Percentiles rank a stretch among this genome's conserved stretches.
phyloP scores from a whole-genome alignment of 2,113 vertebrate genomes.

The Xiphophorus hellerii region DNA sequence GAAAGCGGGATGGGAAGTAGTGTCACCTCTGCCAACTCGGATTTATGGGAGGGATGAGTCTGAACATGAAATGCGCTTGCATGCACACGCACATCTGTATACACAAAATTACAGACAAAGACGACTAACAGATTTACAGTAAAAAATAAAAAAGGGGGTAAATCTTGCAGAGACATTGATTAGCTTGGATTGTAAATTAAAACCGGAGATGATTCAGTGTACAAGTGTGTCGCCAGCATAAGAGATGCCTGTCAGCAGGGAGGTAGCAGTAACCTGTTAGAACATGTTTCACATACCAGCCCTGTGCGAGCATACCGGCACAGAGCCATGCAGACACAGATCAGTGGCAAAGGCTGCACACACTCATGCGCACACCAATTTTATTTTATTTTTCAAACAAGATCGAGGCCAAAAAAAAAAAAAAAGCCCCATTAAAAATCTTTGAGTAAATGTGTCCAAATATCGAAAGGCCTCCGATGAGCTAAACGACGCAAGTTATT shows the following conservation, averaged over 20 bases:
- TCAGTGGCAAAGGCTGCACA: conserved; percentile 37
- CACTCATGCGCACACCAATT: conserved; percentile 37
- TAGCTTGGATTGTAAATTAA: not conserved
- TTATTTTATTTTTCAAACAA: conserved; percentile 22
- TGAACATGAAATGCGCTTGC: conserved; percentile 44
- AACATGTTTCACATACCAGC: conserved; percentile 70
- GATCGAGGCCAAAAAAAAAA: not conserved
- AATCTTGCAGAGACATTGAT: conserved; percentile 8
- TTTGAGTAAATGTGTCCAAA: not conserved
- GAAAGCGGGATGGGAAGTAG: conserved; percentile 9
- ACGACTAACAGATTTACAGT: conserved; percentile 22
- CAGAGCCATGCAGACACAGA: conserved; percentile 31
- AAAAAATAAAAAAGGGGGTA: not conserved
- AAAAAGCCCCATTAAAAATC: not conserved
- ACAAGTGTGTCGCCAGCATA: conserved; percentile 35
- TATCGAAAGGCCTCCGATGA: conserved; percentile 48
- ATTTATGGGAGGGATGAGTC: conserved; percentile 42
- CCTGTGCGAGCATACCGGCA: conserved; percentile 67
- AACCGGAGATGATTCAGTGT: conserved; percentile 19
- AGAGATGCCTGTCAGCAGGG: conserved; percentile 63
- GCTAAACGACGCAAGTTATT: conserved; percentile 69
- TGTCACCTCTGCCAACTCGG: conserved; percentile 32
- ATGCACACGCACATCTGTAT: not conserved
- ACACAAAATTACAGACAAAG: conserved; percentile 8
- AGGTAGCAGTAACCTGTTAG: conserved; percentile 67